A percentile compares a stretch with the other conserved stretches of the same genome.
phyloP scores from a whole-genome alignment of 2,113 vertebrate species.

The Dipodomys spectabilis region DNA sequence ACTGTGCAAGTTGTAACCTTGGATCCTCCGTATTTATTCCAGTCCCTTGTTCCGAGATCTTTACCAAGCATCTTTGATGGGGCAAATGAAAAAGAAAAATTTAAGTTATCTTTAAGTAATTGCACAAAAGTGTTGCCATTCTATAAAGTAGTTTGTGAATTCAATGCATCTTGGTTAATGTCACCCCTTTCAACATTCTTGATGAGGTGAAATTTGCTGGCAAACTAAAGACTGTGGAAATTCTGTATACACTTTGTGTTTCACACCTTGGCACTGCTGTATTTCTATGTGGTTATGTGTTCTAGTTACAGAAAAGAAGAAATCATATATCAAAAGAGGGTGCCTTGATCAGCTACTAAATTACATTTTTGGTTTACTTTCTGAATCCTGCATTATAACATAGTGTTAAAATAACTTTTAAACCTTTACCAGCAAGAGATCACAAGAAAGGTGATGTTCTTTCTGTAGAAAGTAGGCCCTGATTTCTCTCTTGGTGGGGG shows the following conservation, averaged over 20 bases:
- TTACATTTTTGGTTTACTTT: slow-evolving; percentile 42
- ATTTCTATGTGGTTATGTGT: slow-evolving; percentile 29
- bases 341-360: not conserved
- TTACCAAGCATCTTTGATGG: slow-evolving; percentile 12
- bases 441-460: not conserved
- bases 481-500: not conserved
- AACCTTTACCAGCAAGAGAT: not conserved
- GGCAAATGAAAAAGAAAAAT: not conserved
- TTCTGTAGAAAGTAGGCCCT: not conserved
- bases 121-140: too few species aligned
- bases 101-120: too few species aligned
- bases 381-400: not conserved
- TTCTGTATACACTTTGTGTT: not conserved
- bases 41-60: not conserved
- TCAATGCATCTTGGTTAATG: too few species aligned
- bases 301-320: slow-evolving; percentile 28
- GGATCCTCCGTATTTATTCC: slow-evolving; percentile 46
- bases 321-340: not conserved
- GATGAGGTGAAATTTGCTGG: not conserved
- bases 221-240: not conserved
- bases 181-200: not conserved
- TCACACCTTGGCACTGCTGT: not conserved
- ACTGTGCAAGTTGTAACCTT: not conserved
- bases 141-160: too few species aligned
- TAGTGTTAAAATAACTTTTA: not conserved